Evolutionary conservation across 2,113 vertebrate species (phyloP), one percentile per base, ranked within the genome.

Genomic region (Rhinolophus ferrumequinum): DNA sequence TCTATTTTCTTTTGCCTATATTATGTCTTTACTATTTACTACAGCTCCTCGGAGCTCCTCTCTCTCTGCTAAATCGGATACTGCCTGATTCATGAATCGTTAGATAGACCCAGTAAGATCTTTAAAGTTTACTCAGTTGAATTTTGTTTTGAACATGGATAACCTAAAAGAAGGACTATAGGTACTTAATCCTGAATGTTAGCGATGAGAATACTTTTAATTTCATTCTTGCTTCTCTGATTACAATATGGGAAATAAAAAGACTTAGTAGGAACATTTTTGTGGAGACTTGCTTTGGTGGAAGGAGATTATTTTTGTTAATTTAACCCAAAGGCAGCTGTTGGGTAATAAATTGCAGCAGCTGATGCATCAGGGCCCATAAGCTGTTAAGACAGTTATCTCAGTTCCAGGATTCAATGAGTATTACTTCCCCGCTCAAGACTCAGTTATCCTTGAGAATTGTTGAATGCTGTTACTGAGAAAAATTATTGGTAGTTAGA

Each of bases 161-260:
- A 90, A 70, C 2, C 18, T 50, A 54, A 90, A 69, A 50, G 35
- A 66, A 75, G 12, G 54, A 67, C 4, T 24, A 18, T 24, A 76
- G 13, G 1, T 41, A n/a, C 8, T 85, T 77, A 70, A 79, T 87
- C n/a, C 22, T 33, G n/a, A 93, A 92, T 0, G 19, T 86, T 70
- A 47, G 2, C 41, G 52, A 50, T 24, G 12, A 52, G 2, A 0
- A 16, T 70, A 52, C 67, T 54, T 89, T 75, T 76, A 33, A 47
- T 58, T 90, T 88, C 56, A 33, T 64, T 89, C 95, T 44, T 12
- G 33, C 2, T 62, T 86, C 75, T 64, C 69, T 50, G 9, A 47
- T 30, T 30, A 54, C 1, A 77, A 58, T 38, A 72, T 26, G 3
- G 22, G 28, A 94, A 4, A 22, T 28, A 18, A 21, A 52, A 66